Conservation (phyloP, 2,113 vertebrate genomes). For the Oriolus oriolus region DNA sequence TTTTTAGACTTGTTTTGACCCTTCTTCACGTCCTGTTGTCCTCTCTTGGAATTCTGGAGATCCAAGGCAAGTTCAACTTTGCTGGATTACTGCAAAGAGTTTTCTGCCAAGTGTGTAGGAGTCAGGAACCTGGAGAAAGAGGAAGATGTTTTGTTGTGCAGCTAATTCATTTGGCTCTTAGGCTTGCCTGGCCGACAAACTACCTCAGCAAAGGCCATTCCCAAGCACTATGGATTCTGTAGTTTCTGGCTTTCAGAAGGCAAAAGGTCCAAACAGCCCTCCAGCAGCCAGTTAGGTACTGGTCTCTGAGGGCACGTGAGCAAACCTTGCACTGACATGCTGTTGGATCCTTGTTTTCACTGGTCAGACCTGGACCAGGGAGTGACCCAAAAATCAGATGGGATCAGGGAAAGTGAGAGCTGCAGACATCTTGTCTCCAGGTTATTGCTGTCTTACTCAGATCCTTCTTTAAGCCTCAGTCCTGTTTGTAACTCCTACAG, state of each 20-base stretch:
- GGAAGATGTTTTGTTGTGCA: background rate
- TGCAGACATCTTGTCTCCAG: slow-evolving; percentile 4
- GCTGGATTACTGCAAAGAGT: background rate
- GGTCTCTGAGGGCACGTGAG: background rate
- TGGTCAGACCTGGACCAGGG: background rate
- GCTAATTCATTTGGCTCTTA: background rate
- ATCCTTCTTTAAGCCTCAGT: slow-evolving; percentile 7
- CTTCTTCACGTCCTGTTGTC: background rate
- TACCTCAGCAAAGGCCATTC: slow-evolving; percentile 45
- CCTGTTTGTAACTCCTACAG: background rate
- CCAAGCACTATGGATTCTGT: background rate
- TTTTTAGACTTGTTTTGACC: background rate
- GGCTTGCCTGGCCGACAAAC: slow-evolving; percentile 33
- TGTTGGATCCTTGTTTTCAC: background rate
- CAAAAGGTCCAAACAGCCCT: background rate
- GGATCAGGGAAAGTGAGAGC: background rate
- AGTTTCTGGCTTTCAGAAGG: background rate
- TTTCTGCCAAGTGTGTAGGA: background rate
- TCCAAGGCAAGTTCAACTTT: background rate
- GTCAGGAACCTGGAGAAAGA: slow-evolving; percentile 11
- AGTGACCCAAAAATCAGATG: background rate
- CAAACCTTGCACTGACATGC: background rate
- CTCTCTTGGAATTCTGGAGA: background rate
- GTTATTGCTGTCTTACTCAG: background rate
- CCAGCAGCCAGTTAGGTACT: background rate